Percentiles rank a stretch among this genome's conserved stretches.
These are phyloP conservation scores for Chaetodon trifasciatus DNA, from an alignment of 2,797 vertebrate species.

Conservation along the genomic window DNA sequence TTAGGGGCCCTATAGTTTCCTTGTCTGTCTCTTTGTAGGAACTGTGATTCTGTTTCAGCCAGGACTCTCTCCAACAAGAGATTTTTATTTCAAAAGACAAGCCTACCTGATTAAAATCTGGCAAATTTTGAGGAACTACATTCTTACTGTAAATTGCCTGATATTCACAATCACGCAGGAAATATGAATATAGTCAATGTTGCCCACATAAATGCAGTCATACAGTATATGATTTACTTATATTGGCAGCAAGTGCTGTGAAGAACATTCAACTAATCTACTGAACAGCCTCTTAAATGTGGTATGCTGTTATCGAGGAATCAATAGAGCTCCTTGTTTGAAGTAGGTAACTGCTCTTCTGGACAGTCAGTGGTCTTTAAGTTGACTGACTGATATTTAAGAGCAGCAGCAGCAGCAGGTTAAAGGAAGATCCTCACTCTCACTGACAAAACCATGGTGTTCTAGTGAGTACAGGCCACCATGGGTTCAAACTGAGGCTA, in stretches of 20 bases:
- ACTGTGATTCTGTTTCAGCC: not conserved
- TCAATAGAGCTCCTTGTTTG: not conserved
- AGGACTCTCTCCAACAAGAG: not conserved
- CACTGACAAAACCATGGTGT: slow-evolving; percentile 30
- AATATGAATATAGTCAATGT: not conserved
- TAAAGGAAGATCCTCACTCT: slow-evolving; percentile 43
- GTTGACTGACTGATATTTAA: slow-evolving; percentile 37
- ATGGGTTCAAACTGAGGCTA: slow-evolving; percentile 77
- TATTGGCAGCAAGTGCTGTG: not conserved
- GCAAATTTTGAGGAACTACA: no score
- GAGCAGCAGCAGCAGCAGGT: slow-evolving; percentile 26
- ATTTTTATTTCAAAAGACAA: not conserved
- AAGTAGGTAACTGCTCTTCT: slow-evolving; percentile 4
- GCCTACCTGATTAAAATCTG: not conserved
- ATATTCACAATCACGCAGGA: not conserved
- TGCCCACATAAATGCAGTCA: not conserved
- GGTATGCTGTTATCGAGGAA: not conserved
- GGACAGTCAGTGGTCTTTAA: not conserved
- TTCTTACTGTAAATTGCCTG: not conserved
- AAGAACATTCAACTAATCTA: not conserved
- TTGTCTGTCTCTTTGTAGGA: not conserved
- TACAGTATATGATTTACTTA: not conserved
- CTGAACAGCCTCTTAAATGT: not conserved
- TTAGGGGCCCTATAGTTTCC: not conserved
- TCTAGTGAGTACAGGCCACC: slow-evolving; percentile 18